A percentile compares a stretch with the other conserved stretches of the same genome.
These are phyloP conservation scores for Elegia similella DNA, from an alignment of 2,888 invertebrate genomes.

Conservation along the genomic window DNA sequence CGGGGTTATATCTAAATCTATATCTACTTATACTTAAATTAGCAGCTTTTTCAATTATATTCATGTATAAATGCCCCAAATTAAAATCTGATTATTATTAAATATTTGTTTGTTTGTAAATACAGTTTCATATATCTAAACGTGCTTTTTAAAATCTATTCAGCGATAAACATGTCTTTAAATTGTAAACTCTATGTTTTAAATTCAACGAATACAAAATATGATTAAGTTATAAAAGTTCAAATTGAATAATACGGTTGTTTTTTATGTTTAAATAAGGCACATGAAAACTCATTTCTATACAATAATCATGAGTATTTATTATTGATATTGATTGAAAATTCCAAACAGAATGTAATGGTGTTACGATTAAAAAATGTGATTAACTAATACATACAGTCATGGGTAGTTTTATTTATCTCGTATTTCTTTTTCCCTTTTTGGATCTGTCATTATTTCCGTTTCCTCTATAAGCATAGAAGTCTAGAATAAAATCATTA, in stretches of 20 bases:
- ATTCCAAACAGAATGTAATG: conserved; percentile 9
- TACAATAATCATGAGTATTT: not conserved
- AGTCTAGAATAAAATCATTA: too few relatives aligned
- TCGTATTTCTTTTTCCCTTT: not conserved
- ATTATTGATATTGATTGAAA: not conserved
- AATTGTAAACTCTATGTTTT: too few relatives aligned
- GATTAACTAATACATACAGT: conserved; percentile 14
- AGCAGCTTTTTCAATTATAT: not conserved
- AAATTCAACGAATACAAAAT: not conserved
- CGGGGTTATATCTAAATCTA: not conserved
- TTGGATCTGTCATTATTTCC: too few relatives aligned
- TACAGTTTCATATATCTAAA: not conserved
- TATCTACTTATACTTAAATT: not conserved
- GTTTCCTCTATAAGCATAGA: too few relatives aligned
- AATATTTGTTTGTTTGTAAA: not conserved
- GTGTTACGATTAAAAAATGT: conserved; percentile 16
- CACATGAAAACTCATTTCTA: not conserved
- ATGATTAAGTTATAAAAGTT: not conserved
- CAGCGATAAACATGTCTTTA: too few relatives aligned
- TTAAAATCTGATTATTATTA: not conserved
- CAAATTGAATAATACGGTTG: not conserved
- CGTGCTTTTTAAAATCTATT: too few relatives aligned
- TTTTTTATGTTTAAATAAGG: not conserved
- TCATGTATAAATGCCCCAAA: conserved; percentile 19
- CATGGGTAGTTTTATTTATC: conserved; percentile 17